phyloP scores from a whole-genome alignment of 2,797 vertebrate species.

The Urophycis tenuis region DNA sequence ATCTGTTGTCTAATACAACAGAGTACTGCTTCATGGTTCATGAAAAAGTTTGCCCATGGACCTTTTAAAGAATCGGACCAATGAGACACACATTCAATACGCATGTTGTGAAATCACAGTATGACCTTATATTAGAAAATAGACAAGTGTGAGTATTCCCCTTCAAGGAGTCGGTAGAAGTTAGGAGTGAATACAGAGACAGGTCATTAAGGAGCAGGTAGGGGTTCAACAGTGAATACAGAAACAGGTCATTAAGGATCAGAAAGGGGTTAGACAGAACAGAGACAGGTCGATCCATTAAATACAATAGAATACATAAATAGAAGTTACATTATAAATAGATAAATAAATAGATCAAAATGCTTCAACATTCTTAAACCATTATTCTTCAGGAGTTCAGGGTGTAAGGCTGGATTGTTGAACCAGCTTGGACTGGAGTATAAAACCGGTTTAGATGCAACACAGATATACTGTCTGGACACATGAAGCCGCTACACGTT shows the following conservation, averaged over 20 bases:
- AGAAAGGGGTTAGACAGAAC: neutral
- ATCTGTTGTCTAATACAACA: neutral
- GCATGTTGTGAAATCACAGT: too few relatives aligned
- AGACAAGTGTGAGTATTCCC: too few relatives aligned
- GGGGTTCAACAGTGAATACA: neutral
- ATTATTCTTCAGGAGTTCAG: neutral
- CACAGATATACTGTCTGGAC: neutral
- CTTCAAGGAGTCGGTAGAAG: neutral
- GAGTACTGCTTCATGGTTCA: neutral
- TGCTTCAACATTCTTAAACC: slow-evolving; percentile 2
- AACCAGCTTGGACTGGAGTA: neutral
- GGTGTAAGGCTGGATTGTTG: neutral
- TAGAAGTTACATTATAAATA: neutral
- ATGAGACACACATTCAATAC: neutral
- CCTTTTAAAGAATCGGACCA: neutral
- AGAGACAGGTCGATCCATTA: slow-evolving; percentile 1
- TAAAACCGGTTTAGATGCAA: neutral
- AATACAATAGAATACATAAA: neutral
- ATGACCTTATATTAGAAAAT: too few relatives aligned
- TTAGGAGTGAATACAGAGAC: too few relatives aligned
- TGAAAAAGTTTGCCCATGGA: neutral
- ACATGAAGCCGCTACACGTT: neutral
- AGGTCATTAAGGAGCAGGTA: neutral
- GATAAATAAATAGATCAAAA: neutral
- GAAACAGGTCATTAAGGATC: neutral